Conservation (phyloP, 2,113 vertebrate genomes). For the Recurvirostra avosetta region DNA sequence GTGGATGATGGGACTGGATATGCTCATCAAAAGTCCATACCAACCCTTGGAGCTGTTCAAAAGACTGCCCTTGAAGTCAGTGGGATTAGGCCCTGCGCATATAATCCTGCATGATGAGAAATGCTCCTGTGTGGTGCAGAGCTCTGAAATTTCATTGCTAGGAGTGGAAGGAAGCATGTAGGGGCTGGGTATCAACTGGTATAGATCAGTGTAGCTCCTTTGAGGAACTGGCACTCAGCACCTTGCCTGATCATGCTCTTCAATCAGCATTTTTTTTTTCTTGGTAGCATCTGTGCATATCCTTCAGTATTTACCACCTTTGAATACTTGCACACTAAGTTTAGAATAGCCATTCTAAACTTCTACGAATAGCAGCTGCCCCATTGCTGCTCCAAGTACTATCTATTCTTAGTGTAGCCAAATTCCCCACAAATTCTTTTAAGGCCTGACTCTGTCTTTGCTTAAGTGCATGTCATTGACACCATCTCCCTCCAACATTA, state of each 20-base stretch:
- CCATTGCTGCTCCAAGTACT: neutral
- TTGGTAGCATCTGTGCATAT: conserved; percentile 21
- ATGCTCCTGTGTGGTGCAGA: neutral
- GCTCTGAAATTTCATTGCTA: neutral
- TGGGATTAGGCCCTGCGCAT: neutral
- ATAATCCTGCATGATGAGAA: neutral
- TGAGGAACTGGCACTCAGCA: conserved; percentile 54
- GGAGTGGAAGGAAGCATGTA: neutral
- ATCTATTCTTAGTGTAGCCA: conserved; percentile 39
- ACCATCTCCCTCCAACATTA: neutral
- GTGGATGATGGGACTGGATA: neutral
- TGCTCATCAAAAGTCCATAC: neutral
- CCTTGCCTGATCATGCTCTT: neutral
- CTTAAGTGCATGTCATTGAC: neutral
- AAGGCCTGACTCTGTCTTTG: neutral
- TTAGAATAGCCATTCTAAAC: conserved; percentile 1
- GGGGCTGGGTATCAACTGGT: neutral
- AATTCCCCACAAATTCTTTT: conserved; percentile 27
- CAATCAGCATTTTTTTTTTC: neutral
- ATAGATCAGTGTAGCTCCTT: neutral
- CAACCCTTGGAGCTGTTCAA: neutral
- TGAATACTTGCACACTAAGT: neutral
- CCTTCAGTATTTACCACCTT: neutral
- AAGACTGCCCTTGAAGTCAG: neutral
- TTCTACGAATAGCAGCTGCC: conserved; percentile 43